phyloP scores from a whole-genome alignment of 92 coral and sea anemone genomes.

The Plumapathes pennacea region DNA sequence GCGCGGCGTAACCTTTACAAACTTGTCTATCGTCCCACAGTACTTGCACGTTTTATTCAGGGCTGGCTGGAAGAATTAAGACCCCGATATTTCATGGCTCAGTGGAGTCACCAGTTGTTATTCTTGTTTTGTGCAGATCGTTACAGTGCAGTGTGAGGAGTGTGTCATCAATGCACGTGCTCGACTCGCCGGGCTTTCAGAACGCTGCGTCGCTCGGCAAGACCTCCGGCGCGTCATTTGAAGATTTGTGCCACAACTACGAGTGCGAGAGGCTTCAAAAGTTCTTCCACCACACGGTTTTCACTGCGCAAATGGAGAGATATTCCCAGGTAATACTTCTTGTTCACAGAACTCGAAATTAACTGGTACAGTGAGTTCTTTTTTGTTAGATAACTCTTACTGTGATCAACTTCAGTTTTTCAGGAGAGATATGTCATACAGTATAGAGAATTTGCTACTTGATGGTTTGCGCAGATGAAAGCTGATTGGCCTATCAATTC shows the following conservation, averaged over 20 bases:
- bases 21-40: too few species aligned
- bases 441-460: too few species aligned
- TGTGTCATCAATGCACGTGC: conserved; percentile 84
- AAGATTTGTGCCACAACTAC: conserved; percentile 91
- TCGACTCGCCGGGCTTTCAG: conserved; percentile 96
- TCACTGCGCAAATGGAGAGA: conserved; percentile 86
- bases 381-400: too few species aligned
- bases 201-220: conserved; percentile 66
- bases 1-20: too few species aligned
- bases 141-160: conserved; percentile 81
- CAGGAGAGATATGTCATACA: too few species aligned
- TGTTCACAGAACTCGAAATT: too few species aligned
- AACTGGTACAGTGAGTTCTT: too few species aligned
- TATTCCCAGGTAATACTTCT: conserved; percentile 91
- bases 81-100: neutral
- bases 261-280: conserved; percentile 93
- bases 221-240: conserved; percentile 75
- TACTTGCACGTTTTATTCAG: too few species aligned
- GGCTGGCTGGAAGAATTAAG: too few species aligned
- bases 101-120: neutral
- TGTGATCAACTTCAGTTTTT: too few species aligned
- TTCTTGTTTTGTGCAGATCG: conserved; percentile 45
- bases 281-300: conserved; percentile 97
- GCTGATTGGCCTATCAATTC: too few species aligned
- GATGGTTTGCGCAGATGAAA: too few species aligned